Base-by-base conservation (phyloP, 2,888 invertebrate species). In the Pollenia griseotomentosa region DNA sequence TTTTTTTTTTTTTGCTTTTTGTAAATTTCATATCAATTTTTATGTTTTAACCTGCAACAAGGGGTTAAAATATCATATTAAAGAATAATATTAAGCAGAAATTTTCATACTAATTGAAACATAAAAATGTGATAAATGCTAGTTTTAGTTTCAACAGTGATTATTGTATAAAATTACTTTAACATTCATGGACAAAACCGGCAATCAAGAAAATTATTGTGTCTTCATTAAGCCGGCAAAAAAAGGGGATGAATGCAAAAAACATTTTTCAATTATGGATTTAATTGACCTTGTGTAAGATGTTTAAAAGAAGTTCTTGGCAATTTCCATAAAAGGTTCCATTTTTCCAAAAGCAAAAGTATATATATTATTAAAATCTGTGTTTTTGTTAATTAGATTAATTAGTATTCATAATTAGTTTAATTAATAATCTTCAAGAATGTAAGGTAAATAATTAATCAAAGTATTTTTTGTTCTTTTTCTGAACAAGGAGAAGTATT, bases 121-220 rank as follows among this genome's bases (percentile, higher is more conserved):
- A 92, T 92, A 91, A 92, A 92, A 92, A 92, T 92, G 92, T 92
- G 92, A 92, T 92, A 92, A 92, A 90, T 91, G 92, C 89, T 86
- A 90, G 91, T 87, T 88, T 88, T 81, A 71, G 75, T 68, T 74
- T 48, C 82, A 82, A 86, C 84, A 78, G 87, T 84, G 87, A 87
- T 87, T 87, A 87, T 84, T 78, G 81, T 68, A 84, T 87, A 61
- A 87, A 87, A 87, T 82, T 84, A 70, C 87, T 68, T 77, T 74
- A 84, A 87, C 33, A 10, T 68, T 42, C 59, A 53, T 33, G 53
- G 48, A 70, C 68, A 70, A 53, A 70, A 83, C 57, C 61, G 53
- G 73, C 81, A 71, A 80, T 63, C 80, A 84, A 59, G 11, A 81
- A 66, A 14, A 53, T 63, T 53, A 53, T 71, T 80, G 71, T 71